A percentile compares a stretch with the other conserved stretches of the same genome.
phyloP scores from a whole-genome alignment of 2,888 invertebrate genomes.

The Nomada flava region DNA sequence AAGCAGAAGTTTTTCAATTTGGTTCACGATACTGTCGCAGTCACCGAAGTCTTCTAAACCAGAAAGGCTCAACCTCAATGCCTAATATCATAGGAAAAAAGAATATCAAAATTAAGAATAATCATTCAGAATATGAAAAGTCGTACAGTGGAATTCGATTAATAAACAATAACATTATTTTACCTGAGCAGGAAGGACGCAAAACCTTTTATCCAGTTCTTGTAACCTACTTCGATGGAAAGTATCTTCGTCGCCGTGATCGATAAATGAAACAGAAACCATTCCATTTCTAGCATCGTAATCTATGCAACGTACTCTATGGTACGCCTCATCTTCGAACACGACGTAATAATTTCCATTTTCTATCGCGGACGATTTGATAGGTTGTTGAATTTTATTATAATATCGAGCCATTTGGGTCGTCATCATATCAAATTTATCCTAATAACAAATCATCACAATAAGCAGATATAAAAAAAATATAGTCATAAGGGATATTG shows the following conservation, averaged over 20 bases:
- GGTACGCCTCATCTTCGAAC: constrained; percentile 83
- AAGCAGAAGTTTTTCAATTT: constrained; percentile 84
- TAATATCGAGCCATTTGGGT: constrained; percentile 83
- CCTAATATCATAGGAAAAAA: constrained; percentile 83
- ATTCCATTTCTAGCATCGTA: constrained; percentile 65
- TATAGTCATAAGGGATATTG: constrained; percentile 16
- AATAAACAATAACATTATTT: constrained; percentile 29
- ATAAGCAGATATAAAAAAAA: constrained; percentile 1
- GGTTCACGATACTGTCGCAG: constrained; percentile 80
- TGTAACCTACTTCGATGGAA: constrained; percentile 86
- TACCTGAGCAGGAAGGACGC: constrained; percentile 89
- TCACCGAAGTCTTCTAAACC: constrained; percentile 89
- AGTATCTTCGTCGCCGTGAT: constrained; percentile 89
- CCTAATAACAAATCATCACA: constrained; percentile 74
- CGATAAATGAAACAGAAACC: constrained; percentile 87
- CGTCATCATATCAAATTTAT: constrained; percentile 80
- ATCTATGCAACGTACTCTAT: constrained; percentile 83
- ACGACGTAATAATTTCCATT: constrained; percentile 84
- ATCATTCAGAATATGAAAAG: neutral
- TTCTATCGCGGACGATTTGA: constrained; percentile 68
- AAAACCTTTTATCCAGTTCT: constrained; percentile 88
- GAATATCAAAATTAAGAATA: neutral
- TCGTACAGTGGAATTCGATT: neutral
- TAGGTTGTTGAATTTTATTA: constrained; percentile 62
- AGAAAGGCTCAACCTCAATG: constrained; percentile 88